Evolutionary conservation across 2,797 vertebrate species (phyloP), one percentile per base, ranked within the genome.

Genomic region (Danio choprae): DNA sequence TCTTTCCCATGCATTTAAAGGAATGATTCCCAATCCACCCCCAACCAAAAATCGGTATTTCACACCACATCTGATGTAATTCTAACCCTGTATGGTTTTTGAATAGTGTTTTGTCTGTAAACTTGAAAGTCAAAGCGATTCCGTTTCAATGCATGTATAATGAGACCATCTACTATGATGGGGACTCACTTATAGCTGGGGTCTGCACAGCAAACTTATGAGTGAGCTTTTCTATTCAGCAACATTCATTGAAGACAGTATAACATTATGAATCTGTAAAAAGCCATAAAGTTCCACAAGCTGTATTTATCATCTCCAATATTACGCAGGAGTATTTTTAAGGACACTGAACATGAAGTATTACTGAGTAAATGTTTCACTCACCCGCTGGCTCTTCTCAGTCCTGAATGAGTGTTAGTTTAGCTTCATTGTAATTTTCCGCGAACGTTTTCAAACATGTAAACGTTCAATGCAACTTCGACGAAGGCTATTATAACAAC

Each of bases 301-400:
- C 53, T 70, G 53, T 0, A 40, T 48, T 48, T 0, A 10, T 48
- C 20, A 29, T 29, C 62, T 58, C 55, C 3, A 58, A 10, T 22
- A 11, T 12, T 58, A 12, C 10, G 60, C 4, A 15, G 29, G 58
- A 40, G 29, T 38, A 15, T 60, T 22, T 38, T 38, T 29, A 60
- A 1, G 36, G 20, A 58, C 46, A 15, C n/a, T n/a, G n/a, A n/a
- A n/a, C n/a, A n/a, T n/a, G n/a, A n/a, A n/a, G n/a, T n/a, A n/a
- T 11, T 63, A 38, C 11, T 22, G 46, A 41, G 41, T 68, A 59
- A 77, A 60, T 51, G 64, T 60, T 69, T 60, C 36, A 71, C 77
- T 79, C 70, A 79, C 77, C 77, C 36, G 65, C 18, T 69, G 51
- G 29, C 53, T 79, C 29, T 51, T 70, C 44, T 64, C 56, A 48